These are phyloP conservation scores for Mormyrops boulengeri DNA, from an alignment of 2,797 vertebrate genomes.

Conservation along the genomic window DNA sequence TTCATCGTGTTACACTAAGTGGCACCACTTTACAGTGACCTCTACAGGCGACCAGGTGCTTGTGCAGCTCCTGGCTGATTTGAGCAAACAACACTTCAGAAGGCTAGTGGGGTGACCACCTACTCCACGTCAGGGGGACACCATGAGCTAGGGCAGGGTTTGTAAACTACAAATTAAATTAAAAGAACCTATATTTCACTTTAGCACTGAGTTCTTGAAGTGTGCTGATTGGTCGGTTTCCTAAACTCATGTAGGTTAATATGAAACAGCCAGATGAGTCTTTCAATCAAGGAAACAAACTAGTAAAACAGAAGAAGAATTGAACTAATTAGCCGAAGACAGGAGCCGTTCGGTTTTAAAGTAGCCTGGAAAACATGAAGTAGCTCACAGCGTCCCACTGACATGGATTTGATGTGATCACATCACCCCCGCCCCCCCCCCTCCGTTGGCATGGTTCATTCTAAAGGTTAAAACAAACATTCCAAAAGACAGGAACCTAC, in stretches of 20 bases:
- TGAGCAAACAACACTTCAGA: not conserved
- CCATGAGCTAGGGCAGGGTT: not conserved
- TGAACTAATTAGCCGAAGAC: not conserved
- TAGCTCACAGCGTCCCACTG: not conserved
- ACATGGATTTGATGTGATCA: not conserved
- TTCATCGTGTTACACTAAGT: not conserved
- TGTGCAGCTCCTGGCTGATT: not conserved
- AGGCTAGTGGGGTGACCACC: not conserved
- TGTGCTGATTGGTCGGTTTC: not conserved
- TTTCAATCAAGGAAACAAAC: not conserved
- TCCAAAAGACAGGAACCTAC: not conserved
- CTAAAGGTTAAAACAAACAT: not conserved
- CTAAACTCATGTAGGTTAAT: not conserved
- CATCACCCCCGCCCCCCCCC: too few species aligned
- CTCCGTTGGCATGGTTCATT: not conserved
- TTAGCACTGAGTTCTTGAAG: too few species aligned
- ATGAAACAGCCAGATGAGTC: not conserved
- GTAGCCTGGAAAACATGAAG: not conserved
- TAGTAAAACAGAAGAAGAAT: not conserved
- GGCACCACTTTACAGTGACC: not conserved
- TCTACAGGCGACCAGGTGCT: not conserved
- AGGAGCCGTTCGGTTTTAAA: not conserved
- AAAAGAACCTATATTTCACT: too few species aligned
- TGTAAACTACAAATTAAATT: not conserved
- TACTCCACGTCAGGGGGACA: not conserved